phyloP scores from a whole-genome alignment of 2,113 vertebrate species.

The Semnopithecus entellus region DNA sequence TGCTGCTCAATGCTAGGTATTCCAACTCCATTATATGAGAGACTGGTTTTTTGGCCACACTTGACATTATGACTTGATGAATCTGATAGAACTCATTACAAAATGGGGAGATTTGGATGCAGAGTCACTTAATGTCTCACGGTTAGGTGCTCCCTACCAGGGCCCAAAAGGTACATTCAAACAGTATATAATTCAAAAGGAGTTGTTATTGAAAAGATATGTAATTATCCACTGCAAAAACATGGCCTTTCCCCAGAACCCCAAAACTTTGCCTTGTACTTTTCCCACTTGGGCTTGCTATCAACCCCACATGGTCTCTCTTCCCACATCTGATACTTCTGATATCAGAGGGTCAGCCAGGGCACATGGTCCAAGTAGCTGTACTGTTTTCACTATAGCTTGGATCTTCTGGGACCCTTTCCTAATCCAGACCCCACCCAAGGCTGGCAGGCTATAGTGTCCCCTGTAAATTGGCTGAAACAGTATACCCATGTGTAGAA shows the following conservation, averaged over 20 bases:
- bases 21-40: neutral
- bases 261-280: neutral
- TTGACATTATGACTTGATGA: neutral
- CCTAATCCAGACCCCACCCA: neutral
- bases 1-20: neutral
- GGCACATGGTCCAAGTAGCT: neutral
- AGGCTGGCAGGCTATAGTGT: neutral
- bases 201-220: neutral
- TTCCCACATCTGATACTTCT: neutral
- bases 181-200: neutral
- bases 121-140: neutral
- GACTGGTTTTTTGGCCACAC: neutral
- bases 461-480: neutral
- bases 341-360: neutral
- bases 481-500: fast-evolving
- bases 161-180: neutral
- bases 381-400: neutral
- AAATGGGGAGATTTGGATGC: neutral
- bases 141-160: neutral
- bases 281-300: neutral
- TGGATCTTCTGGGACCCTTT: neutral
- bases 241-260: neutral
- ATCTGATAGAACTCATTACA: neutral
- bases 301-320: neutral
- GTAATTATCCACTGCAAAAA: neutral